A percentile compares a stretch with the other conserved stretches of the same genome.
phyloP scores from a whole-genome alignment of 2,888 invertebrate species.

The Pseudanteris insignis region DNA sequence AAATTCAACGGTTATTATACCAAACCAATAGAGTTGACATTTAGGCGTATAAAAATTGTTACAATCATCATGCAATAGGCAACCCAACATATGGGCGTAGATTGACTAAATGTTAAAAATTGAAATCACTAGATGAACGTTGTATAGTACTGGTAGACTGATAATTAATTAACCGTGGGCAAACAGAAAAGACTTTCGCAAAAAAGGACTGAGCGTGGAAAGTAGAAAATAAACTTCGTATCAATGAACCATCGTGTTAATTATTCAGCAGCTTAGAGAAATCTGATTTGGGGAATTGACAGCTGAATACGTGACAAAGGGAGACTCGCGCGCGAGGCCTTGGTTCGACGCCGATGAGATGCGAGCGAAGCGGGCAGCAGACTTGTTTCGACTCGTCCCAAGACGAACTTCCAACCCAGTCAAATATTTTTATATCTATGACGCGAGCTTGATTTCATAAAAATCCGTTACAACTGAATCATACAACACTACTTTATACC shows the following conservation, averaged over 20 bases:
- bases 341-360: slow-evolving; percentile 26
- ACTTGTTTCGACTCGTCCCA: slow-evolving; percentile 20
- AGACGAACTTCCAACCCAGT: slow-evolving; percentile 17
- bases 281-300: slow-evolving; percentile 28
- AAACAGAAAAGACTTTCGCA: not conserved
- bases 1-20: too few relatives aligned
- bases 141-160: not conserved
- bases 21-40: too few relatives aligned
- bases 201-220: slow-evolving; percentile 12
- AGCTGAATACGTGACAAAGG: slow-evolving; percentile 32
- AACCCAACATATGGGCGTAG: too few relatives aligned
- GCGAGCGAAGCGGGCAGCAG: slow-evolving; percentile 9
- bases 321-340: slow-evolving; percentile 24
- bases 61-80: too few relatives aligned
- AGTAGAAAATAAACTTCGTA: slow-evolving; percentile 18
- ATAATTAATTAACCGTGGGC: not conserved
- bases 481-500: slow-evolving; percentile 17
- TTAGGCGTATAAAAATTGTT: too few relatives aligned
- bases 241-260: slow-evolving; percentile 18
- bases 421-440: slow-evolving; percentile 18
- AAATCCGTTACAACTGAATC: slow-evolving; percentile 8
- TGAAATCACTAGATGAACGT: not conserved
- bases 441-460: too few relatives aligned
- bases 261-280: slow-evolving; percentile 23
- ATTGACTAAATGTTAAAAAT: too few relatives aligned